These are phyloP conservation scores for Hesperia comma DNA, from an alignment of 2,888 invertebrate genomes.

Conservation along the genomic window DNA sequence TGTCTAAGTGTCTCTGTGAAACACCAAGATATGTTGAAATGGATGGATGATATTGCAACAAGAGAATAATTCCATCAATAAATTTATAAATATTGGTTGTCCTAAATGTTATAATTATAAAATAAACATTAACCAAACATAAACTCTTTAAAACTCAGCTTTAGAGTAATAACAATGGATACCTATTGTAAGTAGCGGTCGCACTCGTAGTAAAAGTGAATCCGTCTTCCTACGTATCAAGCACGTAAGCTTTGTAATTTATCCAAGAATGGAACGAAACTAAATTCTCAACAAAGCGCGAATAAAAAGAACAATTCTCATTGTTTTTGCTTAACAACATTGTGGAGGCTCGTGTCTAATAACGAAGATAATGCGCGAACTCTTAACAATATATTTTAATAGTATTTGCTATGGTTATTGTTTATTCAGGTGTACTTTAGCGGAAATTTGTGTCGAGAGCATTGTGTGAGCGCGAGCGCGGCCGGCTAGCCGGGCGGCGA, in stretches of 20 bases:
- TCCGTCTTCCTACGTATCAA: background rate
- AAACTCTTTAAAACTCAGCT: no score
- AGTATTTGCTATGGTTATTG: conserved; percentile 33
- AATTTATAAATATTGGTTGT: no score
- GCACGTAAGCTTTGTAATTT: conserved; percentile 10
- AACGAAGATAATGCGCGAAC: conserved; percentile 19
- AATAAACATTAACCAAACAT: no score
- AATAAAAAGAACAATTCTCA: conserved; percentile 35
- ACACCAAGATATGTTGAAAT: no score
- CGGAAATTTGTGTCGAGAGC: conserved; percentile 29
- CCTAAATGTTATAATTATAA: no score
- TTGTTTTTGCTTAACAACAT: conserved; percentile 33
- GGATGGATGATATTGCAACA: no score
- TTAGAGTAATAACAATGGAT: no score
- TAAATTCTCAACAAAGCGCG: conserved; percentile 30
- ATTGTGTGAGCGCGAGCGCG: background rate
- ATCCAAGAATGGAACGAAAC: conserved; percentile 23
- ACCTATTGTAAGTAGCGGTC: no score
- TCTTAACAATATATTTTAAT: conserved; percentile 35
- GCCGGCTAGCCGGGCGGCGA: conserved; percentile 5
- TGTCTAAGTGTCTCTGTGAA: no score
- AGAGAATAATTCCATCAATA: no score
- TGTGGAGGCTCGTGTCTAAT: conserved; percentile 25
- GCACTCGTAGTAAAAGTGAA: background rate
- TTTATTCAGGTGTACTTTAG: conserved; percentile 35